phyloP scores from a whole-genome alignment of 2,797 vertebrate genomes.

The Macrochelys suwanniensis region DNA sequence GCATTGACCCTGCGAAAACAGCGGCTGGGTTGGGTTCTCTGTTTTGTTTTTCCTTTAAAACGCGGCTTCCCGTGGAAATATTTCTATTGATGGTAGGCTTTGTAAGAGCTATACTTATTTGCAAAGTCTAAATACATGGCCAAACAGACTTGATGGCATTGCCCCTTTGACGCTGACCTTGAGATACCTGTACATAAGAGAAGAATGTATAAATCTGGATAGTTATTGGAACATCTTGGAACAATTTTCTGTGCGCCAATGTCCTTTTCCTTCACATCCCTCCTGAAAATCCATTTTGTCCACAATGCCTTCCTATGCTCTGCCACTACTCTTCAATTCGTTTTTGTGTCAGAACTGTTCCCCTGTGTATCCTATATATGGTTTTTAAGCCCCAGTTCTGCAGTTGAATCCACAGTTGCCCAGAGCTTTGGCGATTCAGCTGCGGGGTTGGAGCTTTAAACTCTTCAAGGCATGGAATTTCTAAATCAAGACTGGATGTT shows the following conservation, averaged over 20 bases:
- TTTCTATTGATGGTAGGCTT: neutral
- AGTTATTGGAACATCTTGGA: slow-evolving; percentile 47
- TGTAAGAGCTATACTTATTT: neutral
- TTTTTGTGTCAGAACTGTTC: neutral
- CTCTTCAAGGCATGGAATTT: neutral
- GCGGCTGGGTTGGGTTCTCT: neutral
- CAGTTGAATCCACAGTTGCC: neutral
- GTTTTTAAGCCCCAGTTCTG: slow-evolving; percentile 30
- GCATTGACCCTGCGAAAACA: neutral
- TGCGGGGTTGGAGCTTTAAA: neutral
- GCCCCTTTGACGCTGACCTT: slow-evolving; percentile 23
- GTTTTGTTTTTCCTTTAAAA: neutral
- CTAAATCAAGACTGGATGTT: neutral
- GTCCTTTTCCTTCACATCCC: neutral
- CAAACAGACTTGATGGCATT: neutral
- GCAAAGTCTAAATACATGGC: neutral
- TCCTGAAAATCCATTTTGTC: slow-evolving; percentile 23
- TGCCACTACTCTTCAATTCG: neutral
- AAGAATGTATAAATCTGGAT: slow-evolving; percentile 49
- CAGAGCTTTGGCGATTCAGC: neutral
- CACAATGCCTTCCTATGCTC: neutral
- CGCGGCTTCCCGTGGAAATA: neutral
- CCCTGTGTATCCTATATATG: rapidly evolving
- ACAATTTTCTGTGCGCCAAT: neutral
- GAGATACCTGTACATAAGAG: slow-evolving; percentile 20